These are phyloP conservation scores for Bradysia coprophila DNA, from an alignment of 1,140 invertebrate genomes.

Conservation along the genomic window DNA sequence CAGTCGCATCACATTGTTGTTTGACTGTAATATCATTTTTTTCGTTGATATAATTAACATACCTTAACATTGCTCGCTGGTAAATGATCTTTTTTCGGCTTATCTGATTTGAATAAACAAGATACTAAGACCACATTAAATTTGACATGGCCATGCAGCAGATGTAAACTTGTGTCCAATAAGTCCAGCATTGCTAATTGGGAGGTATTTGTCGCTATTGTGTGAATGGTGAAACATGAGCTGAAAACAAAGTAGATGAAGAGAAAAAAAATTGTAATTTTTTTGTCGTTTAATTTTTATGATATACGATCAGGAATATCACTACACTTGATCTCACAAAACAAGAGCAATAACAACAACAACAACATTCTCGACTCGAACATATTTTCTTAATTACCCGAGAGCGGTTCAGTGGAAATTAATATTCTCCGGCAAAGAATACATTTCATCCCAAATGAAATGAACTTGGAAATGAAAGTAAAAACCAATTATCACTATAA, in stretches of 20 bases:
- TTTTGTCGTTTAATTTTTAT: not conserved
- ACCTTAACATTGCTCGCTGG: conserved; percentile 3
- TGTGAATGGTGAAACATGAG: not conserved
- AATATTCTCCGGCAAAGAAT: too few relatives aligned
- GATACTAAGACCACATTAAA: conserved; percentile 1
- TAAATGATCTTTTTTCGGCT: conserved; percentile 1
- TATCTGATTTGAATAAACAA: not conserved
- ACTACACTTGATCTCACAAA: too few relatives aligned
- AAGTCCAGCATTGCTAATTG: conserved; percentile 1
- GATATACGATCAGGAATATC: too few relatives aligned
- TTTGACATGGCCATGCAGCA: conserved; percentile 2
- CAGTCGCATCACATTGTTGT: too few relatives aligned
- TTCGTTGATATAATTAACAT: not conserved
- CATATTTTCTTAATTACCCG: too few relatives aligned
- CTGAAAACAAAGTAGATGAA: conserved; percentile 7
- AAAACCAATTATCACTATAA: too few relatives aligned
- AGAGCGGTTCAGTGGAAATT: too few relatives aligned
- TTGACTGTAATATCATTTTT: too few relatives aligned
- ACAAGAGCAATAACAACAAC: too few relatives aligned
- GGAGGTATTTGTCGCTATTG: not conserved
- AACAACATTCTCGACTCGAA: too few relatives aligned
- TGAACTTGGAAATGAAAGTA: too few relatives aligned
- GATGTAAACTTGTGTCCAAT: conserved; percentile 2
- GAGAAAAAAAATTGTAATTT: conserved; percentile 7
- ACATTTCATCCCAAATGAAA: too few relatives aligned